Evolutionary conservation across 2,888 invertebrate species (phyloP).

Genomic region (Stegophylla sp.): DNA sequence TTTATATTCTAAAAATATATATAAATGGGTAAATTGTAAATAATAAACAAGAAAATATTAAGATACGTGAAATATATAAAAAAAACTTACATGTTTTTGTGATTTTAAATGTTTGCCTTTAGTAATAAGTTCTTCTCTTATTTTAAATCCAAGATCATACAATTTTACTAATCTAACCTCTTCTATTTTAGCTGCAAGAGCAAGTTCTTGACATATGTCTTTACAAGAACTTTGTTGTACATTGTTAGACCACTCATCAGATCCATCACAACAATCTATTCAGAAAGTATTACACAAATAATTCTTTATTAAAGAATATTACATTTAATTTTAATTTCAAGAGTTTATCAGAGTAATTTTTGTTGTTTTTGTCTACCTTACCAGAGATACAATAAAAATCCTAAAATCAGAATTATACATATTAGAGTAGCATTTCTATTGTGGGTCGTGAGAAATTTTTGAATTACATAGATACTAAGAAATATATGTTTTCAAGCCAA

Average conservation of each 20-base stretch:
- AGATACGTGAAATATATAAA: not conserved
- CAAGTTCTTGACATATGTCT: conserved; percentile 83
- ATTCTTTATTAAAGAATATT: too few relatives aligned
- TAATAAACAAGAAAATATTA: conserved; percentile 64
- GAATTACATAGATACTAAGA: too few relatives aligned
- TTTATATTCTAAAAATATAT: too few relatives aligned
- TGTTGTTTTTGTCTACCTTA: too few relatives aligned
- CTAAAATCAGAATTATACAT: too few relatives aligned
- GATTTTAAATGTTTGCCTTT: conserved; percentile 78
- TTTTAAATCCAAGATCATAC: conserved; percentile 78
- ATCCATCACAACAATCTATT: conserved; percentile 89
- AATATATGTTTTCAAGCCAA: too few relatives aligned
- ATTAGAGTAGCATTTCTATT: too few relatives aligned
- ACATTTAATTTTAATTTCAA: too few relatives aligned
- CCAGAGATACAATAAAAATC: too few relatives aligned
- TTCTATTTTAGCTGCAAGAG: conserved; percentile 76
- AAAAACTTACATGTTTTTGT: conserved; percentile 69
- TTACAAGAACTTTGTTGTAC: conserved; percentile 68
- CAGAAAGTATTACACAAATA: conserved; percentile 9
- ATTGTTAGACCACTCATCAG: conserved; percentile 75
- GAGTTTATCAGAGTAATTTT: too few relatives aligned
- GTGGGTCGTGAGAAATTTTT: too few relatives aligned
- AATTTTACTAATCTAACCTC: conserved; percentile 77
- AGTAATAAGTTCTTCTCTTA: conserved; percentile 76
- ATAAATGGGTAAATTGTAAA: too few relatives aligned